Evolutionary conservation across 2,113 vertebrate genomes (phyloP).

Genomic region (Addax nasomaculatus): DNA sequence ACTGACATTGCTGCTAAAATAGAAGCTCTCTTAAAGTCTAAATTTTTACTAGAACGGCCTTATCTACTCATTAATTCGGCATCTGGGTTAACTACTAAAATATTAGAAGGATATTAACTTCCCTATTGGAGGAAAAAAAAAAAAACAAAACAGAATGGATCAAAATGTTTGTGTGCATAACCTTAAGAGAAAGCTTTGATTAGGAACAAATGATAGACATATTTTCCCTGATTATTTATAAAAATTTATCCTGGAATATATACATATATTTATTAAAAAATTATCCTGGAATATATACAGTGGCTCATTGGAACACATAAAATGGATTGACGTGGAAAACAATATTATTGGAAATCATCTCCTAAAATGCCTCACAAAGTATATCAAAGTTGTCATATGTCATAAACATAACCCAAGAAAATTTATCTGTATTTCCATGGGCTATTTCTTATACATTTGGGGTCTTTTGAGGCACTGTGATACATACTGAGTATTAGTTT

Average conservation of each 20-base stretch:
- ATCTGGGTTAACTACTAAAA: background rate
- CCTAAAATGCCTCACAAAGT: background rate
- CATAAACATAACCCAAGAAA: background rate
- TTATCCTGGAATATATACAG: background rate
- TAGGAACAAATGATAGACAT: background rate
- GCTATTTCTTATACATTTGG: background rate
- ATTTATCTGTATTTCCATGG: background rate
- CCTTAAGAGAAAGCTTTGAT: background rate
- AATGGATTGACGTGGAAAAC: background rate
- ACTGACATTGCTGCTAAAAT: background rate
- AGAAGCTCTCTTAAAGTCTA: background rate
- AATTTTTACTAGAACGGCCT: background rate
- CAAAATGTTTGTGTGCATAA: background rate
- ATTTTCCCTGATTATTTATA: background rate
- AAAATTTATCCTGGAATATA: background rate
- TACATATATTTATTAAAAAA: background rate
- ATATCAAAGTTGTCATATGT: background rate
- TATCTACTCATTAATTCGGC: background rate
- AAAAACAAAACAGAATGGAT: background rate
- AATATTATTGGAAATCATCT: background rate
- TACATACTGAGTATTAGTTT: background rate
- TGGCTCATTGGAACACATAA: background rate
- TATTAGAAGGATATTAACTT: background rate
- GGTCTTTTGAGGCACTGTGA: background rate
- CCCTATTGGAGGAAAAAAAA: accelerated